phyloP scores from a whole-genome alignment of 2,797 vertebrate species.

The Crenichthys baileyi region DNA sequence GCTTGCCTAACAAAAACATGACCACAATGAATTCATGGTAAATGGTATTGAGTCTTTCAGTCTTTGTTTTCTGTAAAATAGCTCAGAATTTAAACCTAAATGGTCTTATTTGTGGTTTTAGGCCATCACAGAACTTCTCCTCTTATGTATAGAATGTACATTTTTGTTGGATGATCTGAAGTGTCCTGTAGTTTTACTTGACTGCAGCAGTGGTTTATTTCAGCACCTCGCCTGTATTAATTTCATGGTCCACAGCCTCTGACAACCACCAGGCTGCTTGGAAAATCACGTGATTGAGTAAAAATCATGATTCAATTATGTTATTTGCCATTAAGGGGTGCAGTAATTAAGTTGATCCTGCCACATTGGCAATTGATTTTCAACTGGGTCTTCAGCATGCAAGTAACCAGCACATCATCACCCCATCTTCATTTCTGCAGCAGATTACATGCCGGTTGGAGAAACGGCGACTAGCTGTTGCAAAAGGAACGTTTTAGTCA shows the following conservation, averaged over 20 bases:
- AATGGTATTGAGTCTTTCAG: too few species aligned
- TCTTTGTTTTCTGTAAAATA: neutral
- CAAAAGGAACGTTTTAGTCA: conserved; percentile 13
- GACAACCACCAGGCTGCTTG: conserved; percentile 22
- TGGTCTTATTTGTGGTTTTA: neutral
- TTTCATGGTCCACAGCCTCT: conserved; percentile 7
- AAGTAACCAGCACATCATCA: conserved; percentile 5
- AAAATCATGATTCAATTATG: conserved; percentile 35
- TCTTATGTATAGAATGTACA: neutral
- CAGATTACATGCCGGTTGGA: neutral
- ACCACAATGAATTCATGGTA: neutral
- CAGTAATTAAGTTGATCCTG: conserved; percentile 35
- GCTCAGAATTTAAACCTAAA: neutral
- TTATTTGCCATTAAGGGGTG: conserved; percentile 15
- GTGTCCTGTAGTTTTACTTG: conserved; percentile 18
- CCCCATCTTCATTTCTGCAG: conserved; percentile 2
- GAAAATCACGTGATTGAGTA: conserved; percentile 25
- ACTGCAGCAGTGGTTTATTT: conserved; percentile 22
- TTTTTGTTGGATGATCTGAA: conserved; percentile 11
- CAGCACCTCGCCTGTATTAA: conserved; percentile 17
- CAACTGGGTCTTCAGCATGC: conserved; percentile 29
- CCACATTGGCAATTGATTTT: conserved; percentile 21
- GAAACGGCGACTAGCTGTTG: neutral
- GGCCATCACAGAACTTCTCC: neutral
- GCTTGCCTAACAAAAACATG: too few species aligned